Percentiles rank a stretch among this genome's conserved stretches.
Evolutionary conservation across 2,888 invertebrate species (phyloP).

Genomic region (Ryuthela nishihirai): DNA sequence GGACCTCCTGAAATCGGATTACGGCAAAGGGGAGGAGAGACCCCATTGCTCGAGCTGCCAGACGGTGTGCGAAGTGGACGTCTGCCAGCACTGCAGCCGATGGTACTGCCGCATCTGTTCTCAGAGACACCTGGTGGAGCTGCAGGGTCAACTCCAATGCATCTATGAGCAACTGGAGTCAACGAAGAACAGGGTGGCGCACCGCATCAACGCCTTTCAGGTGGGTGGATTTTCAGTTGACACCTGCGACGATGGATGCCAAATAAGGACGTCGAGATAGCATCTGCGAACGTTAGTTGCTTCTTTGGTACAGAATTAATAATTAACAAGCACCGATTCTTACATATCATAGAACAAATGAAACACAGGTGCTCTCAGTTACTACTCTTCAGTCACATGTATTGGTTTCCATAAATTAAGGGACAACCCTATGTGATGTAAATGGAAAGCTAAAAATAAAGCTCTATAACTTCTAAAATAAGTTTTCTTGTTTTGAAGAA

Average conservation of each 20-base stretch:
- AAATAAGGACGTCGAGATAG: background rate
- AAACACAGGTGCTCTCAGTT: too few relatives aligned
- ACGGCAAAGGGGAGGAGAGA: background rate
- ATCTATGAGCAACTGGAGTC: conserved; percentile 54
- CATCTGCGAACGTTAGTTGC: background rate
- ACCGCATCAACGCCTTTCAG: conserved; percentile 51
- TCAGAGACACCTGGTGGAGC: conserved; percentile 59
- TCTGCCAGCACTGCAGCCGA: background rate
- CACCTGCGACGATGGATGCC: too few relatives aligned
- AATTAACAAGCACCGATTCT: too few relatives aligned
- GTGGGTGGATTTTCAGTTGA: background rate
- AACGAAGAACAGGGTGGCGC: conserved; percentile 59
- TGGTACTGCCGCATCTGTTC: conserved; percentile 58
- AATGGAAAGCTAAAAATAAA: too few relatives aligned
- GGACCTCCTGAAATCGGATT: conserved; percentile 44
- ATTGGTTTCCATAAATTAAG: too few relatives aligned
- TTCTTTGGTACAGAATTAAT: too few relatives aligned
- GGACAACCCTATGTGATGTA: too few relatives aligned
- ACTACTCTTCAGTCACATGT: too few relatives aligned
- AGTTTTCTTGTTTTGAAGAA: too few relatives aligned
- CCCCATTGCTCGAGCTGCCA: background rate
- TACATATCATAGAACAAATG: too few relatives aligned
- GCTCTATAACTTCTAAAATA: too few relatives aligned
- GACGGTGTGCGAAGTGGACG: too few relatives aligned
- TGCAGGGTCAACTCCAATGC: conserved; percentile 49